Percentiles rank a stretch among this genome's conserved stretches.
These are phyloP conservation scores for Anagyrus pseudococci DNA, from an alignment of 2,888 invertebrate genomes.

Conservation along the genomic window DNA sequence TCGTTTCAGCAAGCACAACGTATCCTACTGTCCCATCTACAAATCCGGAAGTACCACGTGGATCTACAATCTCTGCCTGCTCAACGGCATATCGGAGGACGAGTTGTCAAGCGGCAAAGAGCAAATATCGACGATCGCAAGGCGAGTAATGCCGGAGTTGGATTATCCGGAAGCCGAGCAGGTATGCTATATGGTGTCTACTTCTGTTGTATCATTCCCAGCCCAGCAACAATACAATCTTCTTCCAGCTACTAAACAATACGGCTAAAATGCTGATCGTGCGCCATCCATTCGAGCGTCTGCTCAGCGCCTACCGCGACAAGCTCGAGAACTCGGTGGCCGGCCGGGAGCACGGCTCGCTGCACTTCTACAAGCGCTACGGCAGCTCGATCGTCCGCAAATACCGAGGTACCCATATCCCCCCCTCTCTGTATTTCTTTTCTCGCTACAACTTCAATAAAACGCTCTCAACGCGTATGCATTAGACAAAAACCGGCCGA, in stretches of 20 bases:
- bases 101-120: slow-evolving; percentile 53
- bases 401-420: slow-evolving; percentile 57
- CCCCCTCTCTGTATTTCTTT: too few species aligned
- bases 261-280: slow-evolving; percentile 66
- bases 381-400: slow-evolving; percentile 63
- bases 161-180: slow-evolving; percentile 59
- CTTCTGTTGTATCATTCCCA: not conserved
- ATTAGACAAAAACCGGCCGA: slow-evolving; percentile 36
- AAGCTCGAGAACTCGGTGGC: slow-evolving; percentile 64
- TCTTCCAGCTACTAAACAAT: slow-evolving; percentile 54
- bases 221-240: too few species aligned
- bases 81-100: slow-evolving; percentile 57
- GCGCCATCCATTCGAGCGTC: slow-evolving; percentile 68
- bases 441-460: slow-evolving; percentile 1
- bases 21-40: slow-evolving; percentile 64
- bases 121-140: slow-evolving; percentile 53
- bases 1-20: slow-evolving; percentile 52
- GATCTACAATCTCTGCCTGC: slow-evolving; percentile 62
- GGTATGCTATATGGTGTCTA: slow-evolving; percentile 43
- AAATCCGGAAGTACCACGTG: slow-evolving; percentile 64
- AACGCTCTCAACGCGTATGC: not conserved
- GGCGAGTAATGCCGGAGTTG: slow-evolving; percentile 53
- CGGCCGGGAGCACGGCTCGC: slow-evolving; percentile 62
- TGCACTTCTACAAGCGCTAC: slow-evolving; percentile 64
- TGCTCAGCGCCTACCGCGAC: slow-evolving; percentile 68